A percentile compares a stretch with the other conserved stretches of the same genome.
phyloP scores from a whole-genome alignment of 1,140 invertebrate species.

The Maniola jurtina region DNA sequence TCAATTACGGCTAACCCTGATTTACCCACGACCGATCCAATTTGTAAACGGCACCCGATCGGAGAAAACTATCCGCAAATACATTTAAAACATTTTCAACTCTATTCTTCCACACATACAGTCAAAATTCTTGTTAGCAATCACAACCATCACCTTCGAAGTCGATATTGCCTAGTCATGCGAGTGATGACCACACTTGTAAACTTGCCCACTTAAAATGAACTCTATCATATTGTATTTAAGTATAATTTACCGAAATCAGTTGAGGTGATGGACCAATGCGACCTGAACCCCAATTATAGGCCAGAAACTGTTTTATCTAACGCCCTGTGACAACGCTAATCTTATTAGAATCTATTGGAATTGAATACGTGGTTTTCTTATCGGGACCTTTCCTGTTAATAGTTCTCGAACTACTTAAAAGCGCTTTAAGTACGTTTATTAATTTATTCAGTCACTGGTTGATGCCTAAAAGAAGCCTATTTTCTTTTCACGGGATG shows the following conservation, averaged over 20 bases:
- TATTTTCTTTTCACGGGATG: too few species aligned
- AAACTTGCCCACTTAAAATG: slow-evolving; percentile 27
- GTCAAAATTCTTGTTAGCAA: slow-evolving; percentile 15
- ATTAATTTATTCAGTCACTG: too few species aligned
- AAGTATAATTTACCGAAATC: slow-evolving; percentile 33
- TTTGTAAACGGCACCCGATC: slow-evolving; percentile 71
- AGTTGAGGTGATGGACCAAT: slow-evolving; percentile 30
- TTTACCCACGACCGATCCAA: slow-evolving; percentile 73
- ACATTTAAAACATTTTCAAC: slow-evolving; percentile 30
- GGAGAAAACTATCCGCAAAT: slow-evolving; percentile 58
- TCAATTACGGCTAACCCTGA: slow-evolving; percentile 75
- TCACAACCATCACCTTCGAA: slow-evolving; percentile 51
- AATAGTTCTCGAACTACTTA: background rate
- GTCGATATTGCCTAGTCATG: slow-evolving; percentile 76
- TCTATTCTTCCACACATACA: slow-evolving; percentile 22
- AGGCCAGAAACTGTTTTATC: slow-evolving; percentile 78
- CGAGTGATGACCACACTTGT: slow-evolving; percentile 70
- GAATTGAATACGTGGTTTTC: slow-evolving; percentile 65
- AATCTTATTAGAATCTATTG: slow-evolving; percentile 78
- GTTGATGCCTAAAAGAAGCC: too few species aligned
- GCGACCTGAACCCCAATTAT: slow-evolving; percentile 70
- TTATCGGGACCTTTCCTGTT: slow-evolving; percentile 25
- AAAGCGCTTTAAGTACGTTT: too few species aligned
- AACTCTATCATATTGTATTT: slow-evolving; percentile 37
- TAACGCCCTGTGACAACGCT: slow-evolving; percentile 73